A percentile compares a stretch with the other conserved stretches of the same genome.
Evolutionary conservation across 2,113 vertebrate genomes (phyloP).

Genomic region (Ranitomeya imitator): DNA sequence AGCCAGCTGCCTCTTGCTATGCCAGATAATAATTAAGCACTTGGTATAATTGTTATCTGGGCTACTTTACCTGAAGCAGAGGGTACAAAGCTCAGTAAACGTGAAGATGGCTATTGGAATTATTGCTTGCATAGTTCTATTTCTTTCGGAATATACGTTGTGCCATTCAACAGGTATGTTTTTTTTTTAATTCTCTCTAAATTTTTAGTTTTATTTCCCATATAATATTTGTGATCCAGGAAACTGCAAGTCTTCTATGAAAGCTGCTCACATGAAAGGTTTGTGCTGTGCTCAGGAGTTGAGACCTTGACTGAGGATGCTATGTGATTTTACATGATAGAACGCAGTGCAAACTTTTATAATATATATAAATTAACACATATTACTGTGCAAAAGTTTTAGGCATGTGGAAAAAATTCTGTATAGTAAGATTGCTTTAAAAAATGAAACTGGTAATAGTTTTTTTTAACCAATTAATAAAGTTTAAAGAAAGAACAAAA

Average conservation of each 20-base stretch:
- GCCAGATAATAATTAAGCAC: background rate
- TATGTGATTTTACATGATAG: no score
- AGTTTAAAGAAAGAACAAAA: no score
- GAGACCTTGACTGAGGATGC: no score
- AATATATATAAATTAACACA: no score
- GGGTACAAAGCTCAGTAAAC: conserved; percentile 33
- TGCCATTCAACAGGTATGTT: accelerated
- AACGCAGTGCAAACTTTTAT: no score
- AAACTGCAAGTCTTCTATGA: background rate
- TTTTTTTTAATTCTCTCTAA: background rate
- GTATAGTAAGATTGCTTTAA: no score
- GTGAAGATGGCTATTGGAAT: conserved; percentile 53
- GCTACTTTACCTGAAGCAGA: background rate
- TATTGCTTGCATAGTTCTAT: background rate
- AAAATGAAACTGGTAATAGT: no score
- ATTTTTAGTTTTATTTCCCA: background rate
- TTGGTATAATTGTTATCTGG: background rate
- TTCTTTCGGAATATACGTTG: background rate
- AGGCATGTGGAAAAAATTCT: no score
- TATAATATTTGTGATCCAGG: background rate
- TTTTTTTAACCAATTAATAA: no score
- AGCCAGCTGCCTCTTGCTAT: background rate
- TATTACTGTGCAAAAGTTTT: no score
- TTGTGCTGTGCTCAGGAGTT: no score
- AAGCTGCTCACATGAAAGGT: no score